Base-by-base conservation (phyloP, 2,113 vertebrate species). In the Brachionichthys hirsutus region DNA sequence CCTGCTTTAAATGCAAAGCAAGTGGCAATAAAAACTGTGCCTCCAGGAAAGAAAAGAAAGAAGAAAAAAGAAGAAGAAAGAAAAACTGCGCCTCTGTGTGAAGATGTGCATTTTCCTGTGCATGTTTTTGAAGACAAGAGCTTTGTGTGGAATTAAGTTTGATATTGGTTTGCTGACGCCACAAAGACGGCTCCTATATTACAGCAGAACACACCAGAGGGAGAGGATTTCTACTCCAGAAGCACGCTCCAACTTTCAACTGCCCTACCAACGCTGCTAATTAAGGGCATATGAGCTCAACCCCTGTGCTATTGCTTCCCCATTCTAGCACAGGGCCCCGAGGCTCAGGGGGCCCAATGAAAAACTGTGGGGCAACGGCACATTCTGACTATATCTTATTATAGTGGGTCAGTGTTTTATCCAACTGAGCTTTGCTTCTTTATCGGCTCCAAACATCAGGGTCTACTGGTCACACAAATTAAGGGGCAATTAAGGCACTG, bases 401-500 rank as follows among this genome's bases (percentile, higher is more conserved):
- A 81, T 68, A 84, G 78, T 74, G 50, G 77, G 67, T 78, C 67
- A 83, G 79, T 89, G 85, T 90, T 87, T 85, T 83, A 62, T 75
- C 36, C 74, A 67, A 66, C 78, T 80, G 74, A 58, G 83, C 80
- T 66, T 79, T 80, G 57, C 63, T 52, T 73, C 68, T 86, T 86
- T 84, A 82, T 87, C 52, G 2, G 64, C 47, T 61, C 63, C 62
- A 20, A 71, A 69, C 83, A 86, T 87, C 85, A 85, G 77, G 87
- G 79, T 89, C 83, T 70, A 58, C 60, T 86, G 83, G 73, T 84
- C 86, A 84, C 85, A 85, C 86, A 85, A 89, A 89, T 89, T 83
- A 87, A 87, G 78, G 77, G 75, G 63, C 82, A 91, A 89, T 90
- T 89, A 88, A 87, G 75, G 68, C 52, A 42, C 2, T 70, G 75